phyloP scores from a whole-genome alignment of 2,797 vertebrate species.

The Hozukius guyotensis region DNA sequence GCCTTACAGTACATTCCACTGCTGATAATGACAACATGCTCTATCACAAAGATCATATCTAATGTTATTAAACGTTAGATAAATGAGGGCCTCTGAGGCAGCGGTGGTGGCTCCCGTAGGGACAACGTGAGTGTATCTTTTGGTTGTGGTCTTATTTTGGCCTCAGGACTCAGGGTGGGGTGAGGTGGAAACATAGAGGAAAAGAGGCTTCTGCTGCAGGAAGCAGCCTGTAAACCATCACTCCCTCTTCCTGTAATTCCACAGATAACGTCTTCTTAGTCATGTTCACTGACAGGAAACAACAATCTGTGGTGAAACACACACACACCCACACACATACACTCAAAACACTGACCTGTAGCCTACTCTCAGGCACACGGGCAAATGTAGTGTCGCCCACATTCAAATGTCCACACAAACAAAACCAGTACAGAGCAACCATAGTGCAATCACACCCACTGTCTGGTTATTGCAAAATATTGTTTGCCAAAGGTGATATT shows the following conservation, averaged over 20 bases:
- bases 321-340: not conserved
- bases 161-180: slow-evolving; percentile 47
- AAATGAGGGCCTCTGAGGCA: not conserved
- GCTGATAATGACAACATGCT: not conserved
- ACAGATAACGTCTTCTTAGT: slow-evolving; percentile 61
- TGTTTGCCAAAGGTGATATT: not conserved
- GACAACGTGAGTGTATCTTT: not conserved
- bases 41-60: not conserved
- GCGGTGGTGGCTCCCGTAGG: not conserved
- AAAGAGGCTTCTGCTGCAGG: slow-evolving; percentile 46
- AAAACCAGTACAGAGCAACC: not conserved
- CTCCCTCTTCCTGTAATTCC: slow-evolving; percentile 72
- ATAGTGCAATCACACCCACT: not conserved
- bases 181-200: slow-evolving; percentile 14
- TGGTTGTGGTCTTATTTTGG: not conserved
- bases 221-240: slow-evolving; percentile 62
- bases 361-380: not conserved
- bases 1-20: not conserved
- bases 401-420: not conserved
- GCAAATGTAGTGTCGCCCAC: not conserved
- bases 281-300: slow-evolving; percentile 62
- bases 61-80: not conserved
- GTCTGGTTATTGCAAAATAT: not conserved
- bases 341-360: not conserved
- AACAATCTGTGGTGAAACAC: slow-evolving; percentile 20